Evolutionary conservation across 2,113 vertebrate species (phyloP).

Genomic region (Perca fluviatilis): DNA sequence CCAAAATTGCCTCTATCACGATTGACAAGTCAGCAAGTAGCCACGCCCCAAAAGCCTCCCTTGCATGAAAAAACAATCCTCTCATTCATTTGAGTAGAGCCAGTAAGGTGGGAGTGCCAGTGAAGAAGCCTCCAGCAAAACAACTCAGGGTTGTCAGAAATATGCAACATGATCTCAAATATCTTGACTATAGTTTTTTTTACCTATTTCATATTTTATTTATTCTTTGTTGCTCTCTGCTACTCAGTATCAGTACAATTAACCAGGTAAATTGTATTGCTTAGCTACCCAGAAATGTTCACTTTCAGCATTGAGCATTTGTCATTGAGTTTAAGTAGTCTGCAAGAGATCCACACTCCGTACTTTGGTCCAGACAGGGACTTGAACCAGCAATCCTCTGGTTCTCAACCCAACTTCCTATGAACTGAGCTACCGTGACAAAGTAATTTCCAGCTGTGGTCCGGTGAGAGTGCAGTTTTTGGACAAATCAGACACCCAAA

Average conservation of each 20-base stretch:
- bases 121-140: background rate
- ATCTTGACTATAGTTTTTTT: no score
- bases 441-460: conserved; percentile 33
- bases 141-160: background rate
- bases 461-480: conserved; percentile 10
- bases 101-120: background rate
- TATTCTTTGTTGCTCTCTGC: background rate
- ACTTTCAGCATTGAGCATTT: conserved; percentile 2
- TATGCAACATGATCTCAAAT: background rate
- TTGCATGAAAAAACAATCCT: background rate
- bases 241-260: conserved; percentile 14
- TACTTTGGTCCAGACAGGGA: no score
- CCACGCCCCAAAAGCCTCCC: no score
- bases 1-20: no score
- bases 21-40: no score
- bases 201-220: no score
- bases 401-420: no score
- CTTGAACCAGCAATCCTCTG: no score
- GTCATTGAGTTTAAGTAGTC: conserved; percentile 23
- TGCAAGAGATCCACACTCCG: no score
- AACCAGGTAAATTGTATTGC: conserved; percentile 6
- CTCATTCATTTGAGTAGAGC: background rate
- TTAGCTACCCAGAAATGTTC: background rate
- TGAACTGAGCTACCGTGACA: no score
- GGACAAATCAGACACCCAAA: conserved; percentile 26